Conservation (phyloP, 2,888 invertebrate genomes). For the Epiblema foenella region DNA sequence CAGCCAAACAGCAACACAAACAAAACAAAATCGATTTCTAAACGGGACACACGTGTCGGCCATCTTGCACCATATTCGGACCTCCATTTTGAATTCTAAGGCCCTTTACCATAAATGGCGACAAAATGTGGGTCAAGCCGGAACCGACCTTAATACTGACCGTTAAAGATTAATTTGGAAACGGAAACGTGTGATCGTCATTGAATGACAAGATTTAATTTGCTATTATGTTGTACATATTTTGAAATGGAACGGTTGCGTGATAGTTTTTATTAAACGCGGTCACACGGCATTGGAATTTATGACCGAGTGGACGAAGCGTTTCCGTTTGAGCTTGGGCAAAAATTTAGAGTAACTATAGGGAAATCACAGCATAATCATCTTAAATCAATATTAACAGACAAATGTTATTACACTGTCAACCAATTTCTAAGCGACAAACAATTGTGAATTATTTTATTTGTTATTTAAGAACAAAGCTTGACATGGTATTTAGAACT, state of each 20-base stretch:
- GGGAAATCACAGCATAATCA: too few relatives aligned
- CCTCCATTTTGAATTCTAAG: slow-evolving; percentile 32
- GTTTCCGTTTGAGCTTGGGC: too few relatives aligned
- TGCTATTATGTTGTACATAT: slow-evolving; percentile 26
- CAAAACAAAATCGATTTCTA: slow-evolving; percentile 36
- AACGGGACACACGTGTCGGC: slow-evolving; percentile 44
- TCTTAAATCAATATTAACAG: too few relatives aligned
- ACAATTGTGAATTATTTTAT: too few relatives aligned
- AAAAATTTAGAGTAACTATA: too few relatives aligned
- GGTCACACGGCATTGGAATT: too few relatives aligned
- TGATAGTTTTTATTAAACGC: neutral
- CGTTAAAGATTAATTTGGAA: slow-evolving; percentile 8
- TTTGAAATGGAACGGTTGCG: slow-evolving; percentile 6
- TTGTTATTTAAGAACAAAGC: too few relatives aligned
- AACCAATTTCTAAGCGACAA: too few relatives aligned
- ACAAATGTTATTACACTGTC: too few relatives aligned
- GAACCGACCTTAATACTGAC: slow-evolving; percentile 32
- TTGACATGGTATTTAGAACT: too few relatives aligned
- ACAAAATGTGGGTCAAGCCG: slow-evolving; percentile 36
- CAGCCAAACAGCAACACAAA: slow-evolving; percentile 22
- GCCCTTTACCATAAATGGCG: slow-evolving; percentile 38
- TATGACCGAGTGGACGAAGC: too few relatives aligned
- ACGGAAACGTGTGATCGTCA: slow-evolving; percentile 15
- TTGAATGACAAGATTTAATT: slow-evolving; percentile 31
- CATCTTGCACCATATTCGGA: slow-evolving; percentile 45